phyloP scores from a whole-genome alignment of 1,140 invertebrate genomes.

The Leptoteleia sp. region DNA sequence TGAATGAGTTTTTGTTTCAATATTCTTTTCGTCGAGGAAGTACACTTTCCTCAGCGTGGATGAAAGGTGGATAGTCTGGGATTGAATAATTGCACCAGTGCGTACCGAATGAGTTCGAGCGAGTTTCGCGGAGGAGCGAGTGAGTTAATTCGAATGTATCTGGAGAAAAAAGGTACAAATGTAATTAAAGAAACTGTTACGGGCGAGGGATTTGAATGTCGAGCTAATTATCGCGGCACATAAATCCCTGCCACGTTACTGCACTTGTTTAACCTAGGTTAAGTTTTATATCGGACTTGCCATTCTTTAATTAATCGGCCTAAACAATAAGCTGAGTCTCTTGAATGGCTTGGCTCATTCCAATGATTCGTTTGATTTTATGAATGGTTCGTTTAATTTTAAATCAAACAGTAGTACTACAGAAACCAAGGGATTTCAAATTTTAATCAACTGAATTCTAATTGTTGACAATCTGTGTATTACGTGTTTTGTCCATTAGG shows the following conservation, averaged over 20 bases:
- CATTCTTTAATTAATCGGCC: constrained; percentile 59
- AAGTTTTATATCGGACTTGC: constrained; percentile 16
- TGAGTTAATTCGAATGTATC: constrained; percentile 13
- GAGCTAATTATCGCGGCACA: constrained; percentile 36
- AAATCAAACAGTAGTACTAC: too few relatives aligned
- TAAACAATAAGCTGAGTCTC: constrained; percentile 50
- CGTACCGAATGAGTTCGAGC: background rate
- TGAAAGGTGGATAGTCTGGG: background rate
- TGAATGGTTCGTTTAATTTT: too few relatives aligned
- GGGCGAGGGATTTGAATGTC: constrained; percentile 17
- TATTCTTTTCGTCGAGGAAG: too few relatives aligned
- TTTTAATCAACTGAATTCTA: too few relatives aligned
- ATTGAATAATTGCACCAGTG: background rate
- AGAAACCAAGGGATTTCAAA: too few relatives aligned
- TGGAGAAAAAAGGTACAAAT: constrained; percentile 10
- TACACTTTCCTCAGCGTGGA: background rate
- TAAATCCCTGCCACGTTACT: constrained; percentile 18
- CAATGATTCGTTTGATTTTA: too few relatives aligned
- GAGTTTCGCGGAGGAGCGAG: too few relatives aligned
- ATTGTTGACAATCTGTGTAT: too few relatives aligned
- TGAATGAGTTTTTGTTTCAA: too few relatives aligned
- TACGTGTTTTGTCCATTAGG: too few relatives aligned
- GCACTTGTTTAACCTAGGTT: constrained; percentile 12
- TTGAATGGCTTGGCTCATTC: too few relatives aligned
- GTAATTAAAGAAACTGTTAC: constrained; percentile 37